Evolutionary conservation across 2,888 invertebrate genomes (phyloP).

Genomic region (Lucinisca nassula): DNA sequence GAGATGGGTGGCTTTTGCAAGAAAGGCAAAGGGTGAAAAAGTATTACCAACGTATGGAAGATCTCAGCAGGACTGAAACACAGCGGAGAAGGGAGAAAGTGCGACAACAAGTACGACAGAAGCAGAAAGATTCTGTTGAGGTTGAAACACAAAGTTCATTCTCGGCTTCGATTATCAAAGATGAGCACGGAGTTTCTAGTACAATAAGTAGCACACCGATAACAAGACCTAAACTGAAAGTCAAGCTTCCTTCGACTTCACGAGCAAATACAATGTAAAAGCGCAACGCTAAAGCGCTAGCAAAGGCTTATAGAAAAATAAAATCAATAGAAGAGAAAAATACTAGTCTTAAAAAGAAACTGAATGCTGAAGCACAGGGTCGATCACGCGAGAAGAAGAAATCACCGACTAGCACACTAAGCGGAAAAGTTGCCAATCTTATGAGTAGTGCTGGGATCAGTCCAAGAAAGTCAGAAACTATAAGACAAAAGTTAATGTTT

Average conservation of each 20-base stretch:
- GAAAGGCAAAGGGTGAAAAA: constrained; percentile 25
- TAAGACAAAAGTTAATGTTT: not conserved
- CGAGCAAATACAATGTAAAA: not conserved
- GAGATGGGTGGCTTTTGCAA: constrained; percentile 20
- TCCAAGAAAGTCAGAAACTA: not conserved
- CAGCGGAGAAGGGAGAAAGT: not conserved
- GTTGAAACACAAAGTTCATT: not conserved
- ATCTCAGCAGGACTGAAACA: not conserved
- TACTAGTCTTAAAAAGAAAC: not conserved
- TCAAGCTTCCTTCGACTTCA: not conserved
- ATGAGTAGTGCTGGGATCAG: not conserved
- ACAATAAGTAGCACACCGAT: not conserved
- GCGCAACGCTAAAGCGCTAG: not conserved
- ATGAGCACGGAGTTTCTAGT: not conserved
- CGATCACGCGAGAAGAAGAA: constrained; percentile 1
- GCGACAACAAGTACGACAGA: not conserved
- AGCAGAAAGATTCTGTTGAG: not conserved
- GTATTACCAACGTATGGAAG: constrained; percentile 2
- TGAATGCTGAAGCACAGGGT: not conserved
- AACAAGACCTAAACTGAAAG: not conserved
- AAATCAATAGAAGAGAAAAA: not conserved
- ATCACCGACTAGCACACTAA: not conserved
- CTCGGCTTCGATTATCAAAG: not conserved
- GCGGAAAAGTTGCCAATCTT: not conserved
- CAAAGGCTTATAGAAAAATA: not conserved